These are phyloP conservation scores for Actenoides lindsayi DNA, from an alignment of 2,113 vertebrate genomes.

Conservation along the genomic window DNA sequence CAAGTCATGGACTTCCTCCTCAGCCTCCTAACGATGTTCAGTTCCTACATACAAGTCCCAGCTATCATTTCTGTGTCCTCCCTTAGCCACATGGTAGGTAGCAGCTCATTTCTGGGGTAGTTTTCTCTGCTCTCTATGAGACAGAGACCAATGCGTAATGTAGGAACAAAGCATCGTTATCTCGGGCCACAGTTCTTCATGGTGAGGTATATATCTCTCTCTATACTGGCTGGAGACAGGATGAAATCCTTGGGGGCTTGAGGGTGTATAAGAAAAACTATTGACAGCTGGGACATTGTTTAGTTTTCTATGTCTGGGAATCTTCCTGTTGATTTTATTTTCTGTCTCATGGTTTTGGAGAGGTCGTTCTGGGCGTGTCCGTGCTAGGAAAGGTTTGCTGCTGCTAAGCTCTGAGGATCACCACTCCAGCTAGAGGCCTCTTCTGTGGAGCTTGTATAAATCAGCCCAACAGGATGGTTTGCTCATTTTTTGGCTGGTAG, in stretches of 20 bases:
- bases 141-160: rapidly evolving
- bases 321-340: neutral
- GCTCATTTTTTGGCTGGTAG: neutral
- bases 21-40: constrained; percentile 78
- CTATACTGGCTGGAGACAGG: neutral
- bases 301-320: neutral
- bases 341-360: neutral
- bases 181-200: neutral
- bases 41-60: constrained; percentile 74
- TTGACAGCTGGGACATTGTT: neutral
- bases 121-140: rapidly evolving
- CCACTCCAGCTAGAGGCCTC: neutral
- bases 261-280: neutral
- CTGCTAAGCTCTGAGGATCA: neutral
- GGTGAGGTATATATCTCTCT: neutral
- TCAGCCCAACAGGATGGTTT: neutral
- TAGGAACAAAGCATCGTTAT: neutral
- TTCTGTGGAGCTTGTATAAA: neutral
- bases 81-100: constrained; percentile 59
- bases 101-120: neutral
- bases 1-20: constrained; percentile 80
- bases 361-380: neutral
- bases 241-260: neutral
- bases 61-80: constrained; percentile 49
- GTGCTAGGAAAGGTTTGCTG: neutral